Percentiles rank a stretch among this genome's conserved stretches.
Evolutionary conservation across 2,113 vertebrate species (phyloP).

Genomic region (Psophia crepitans): DNA sequence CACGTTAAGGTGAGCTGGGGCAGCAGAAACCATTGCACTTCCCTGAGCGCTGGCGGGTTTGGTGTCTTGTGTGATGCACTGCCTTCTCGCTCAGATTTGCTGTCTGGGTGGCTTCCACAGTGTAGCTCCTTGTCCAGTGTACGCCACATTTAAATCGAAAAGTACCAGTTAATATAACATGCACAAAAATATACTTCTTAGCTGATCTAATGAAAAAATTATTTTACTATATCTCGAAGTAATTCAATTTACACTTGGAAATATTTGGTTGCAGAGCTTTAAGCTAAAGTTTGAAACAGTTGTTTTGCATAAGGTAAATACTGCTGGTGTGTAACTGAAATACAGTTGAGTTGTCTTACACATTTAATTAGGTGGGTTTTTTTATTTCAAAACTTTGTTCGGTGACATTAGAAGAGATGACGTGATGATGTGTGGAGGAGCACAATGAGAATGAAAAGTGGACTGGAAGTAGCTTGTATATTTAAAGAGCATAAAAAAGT

Average conservation of each 20-base stretch:
- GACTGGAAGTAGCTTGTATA: not conserved
- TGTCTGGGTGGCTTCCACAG: not conserved
- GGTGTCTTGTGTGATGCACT: not conserved
- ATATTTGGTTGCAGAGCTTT: not conserved
- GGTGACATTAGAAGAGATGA: not conserved
- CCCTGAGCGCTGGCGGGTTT: not conserved
- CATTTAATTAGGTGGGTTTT: not conserved
- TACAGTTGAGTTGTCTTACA: not conserved
- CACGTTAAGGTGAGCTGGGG: not conserved
- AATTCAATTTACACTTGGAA: not conserved
- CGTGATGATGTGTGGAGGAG: not conserved
- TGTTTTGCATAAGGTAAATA: not conserved
- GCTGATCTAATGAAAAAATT: not conserved
- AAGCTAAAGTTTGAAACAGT: not conserved
- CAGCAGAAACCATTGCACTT: not conserved
- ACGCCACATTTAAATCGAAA: not conserved
- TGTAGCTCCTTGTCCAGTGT: not conserved
- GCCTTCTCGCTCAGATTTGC: not conserved
- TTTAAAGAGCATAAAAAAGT: not conserved
- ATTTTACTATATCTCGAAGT: not conserved
- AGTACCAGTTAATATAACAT: not conserved
- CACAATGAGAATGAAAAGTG: not conserved
- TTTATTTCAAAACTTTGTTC: not conserved
- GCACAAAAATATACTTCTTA: not conserved
- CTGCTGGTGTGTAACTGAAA: not conserved